phyloP scores from a whole-genome alignment of 2,113 vertebrate species.

The Lycaon pictus region DNA sequence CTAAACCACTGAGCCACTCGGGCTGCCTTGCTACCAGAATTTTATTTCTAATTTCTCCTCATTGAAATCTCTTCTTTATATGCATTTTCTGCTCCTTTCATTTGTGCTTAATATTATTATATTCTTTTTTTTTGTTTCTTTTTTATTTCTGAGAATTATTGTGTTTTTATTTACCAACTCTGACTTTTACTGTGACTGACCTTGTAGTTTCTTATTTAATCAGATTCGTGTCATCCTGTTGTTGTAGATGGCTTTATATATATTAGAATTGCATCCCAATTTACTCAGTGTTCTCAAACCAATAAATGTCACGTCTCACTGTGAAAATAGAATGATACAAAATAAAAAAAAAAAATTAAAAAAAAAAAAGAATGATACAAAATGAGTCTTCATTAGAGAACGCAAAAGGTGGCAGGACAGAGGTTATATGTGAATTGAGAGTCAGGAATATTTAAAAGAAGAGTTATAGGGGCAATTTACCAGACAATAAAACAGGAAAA shows the following conservation, averaged over 20 bases:
- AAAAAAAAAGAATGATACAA: not conserved
- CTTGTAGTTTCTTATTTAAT: constrained; percentile 61
- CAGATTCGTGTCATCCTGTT: constrained; percentile 26
- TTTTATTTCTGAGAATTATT: constrained; percentile 19
- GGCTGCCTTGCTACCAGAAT: not conserved
- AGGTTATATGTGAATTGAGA: constrained; percentile 21
- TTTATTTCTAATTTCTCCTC: constrained; percentile 8
- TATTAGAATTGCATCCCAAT: constrained; percentile 24
- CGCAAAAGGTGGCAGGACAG: not conserved
- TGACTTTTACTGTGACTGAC: constrained; percentile 45
- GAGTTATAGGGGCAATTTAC: not conserved
- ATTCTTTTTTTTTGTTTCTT: not conserved
- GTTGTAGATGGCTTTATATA: not conserved
- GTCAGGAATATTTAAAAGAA: constrained; percentile 46
- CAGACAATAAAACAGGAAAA: not conserved
- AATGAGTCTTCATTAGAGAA: constrained; percentile 40
- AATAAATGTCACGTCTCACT: constrained; percentile 54
- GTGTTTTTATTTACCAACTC: constrained; percentile 22
- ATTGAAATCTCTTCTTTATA: not conserved
- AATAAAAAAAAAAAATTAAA: no score
- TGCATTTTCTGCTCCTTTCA: not conserved
- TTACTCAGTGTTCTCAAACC: constrained; percentile 52
- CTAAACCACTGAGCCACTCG: no score
- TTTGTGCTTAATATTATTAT: not conserved
- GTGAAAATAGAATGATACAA: constrained; percentile 35